Evolutionary conservation across 1,140 invertebrate genomes (phyloP).

Genomic region (Temnothorax curvispinosus): DNA sequence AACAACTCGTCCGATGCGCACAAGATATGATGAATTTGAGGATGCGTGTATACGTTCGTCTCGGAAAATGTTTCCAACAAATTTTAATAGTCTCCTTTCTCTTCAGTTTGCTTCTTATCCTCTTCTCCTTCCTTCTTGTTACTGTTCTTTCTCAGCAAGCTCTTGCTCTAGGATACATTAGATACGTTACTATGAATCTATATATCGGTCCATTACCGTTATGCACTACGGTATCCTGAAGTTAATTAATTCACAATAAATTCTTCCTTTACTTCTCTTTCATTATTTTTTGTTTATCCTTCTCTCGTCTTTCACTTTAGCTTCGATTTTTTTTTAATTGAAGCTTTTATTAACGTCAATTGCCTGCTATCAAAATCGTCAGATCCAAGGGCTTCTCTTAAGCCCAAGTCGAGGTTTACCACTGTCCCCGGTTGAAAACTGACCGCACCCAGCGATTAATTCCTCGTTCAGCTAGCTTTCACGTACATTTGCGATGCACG

Average conservation of each 20-base stretch:
- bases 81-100: neutral
- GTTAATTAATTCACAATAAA: constrained; percentile 14
- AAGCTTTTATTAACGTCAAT: constrained; percentile 2
- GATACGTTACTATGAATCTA: neutral
- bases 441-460: constrained; percentile 44
- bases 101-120: no score
- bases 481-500: constrained; percentile 31
- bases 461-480: constrained; percentile 36
- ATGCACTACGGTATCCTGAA: neutral
- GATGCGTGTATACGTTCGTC: neutral
- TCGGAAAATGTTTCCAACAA: constrained; percentile 5
- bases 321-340: neutral
- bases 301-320: neutral
- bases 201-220: neutral
- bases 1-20: constrained; percentile 21
- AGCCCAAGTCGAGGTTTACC: neutral
- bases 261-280: neutral
- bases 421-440: constrained; percentile 20
- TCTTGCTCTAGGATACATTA: neutral
- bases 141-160: neutral
- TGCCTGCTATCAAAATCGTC: neutral
- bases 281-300: neutral
- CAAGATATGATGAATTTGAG: constrained; percentile 16
- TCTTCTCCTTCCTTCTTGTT: neutral
- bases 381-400: neutral